These are phyloP conservation scores for Mugil cephalus DNA, from an alignment of 2,113 vertebrate species.

Conservation along the genomic window DNA sequence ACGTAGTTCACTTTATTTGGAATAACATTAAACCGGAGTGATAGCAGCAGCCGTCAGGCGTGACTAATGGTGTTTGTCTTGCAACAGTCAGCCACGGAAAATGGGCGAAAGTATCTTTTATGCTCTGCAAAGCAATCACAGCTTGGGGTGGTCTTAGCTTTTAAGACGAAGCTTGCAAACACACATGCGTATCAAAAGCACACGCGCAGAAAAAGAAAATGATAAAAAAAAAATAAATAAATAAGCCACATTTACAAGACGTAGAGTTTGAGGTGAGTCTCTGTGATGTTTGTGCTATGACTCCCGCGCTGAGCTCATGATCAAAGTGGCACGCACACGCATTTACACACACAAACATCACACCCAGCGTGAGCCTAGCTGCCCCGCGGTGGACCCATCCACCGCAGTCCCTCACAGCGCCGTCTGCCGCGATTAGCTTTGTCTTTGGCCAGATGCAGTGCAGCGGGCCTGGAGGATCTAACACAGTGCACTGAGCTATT, in stretches of 20 bases:
- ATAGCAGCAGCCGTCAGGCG: conserved; percentile 34
- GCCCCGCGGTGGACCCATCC: conserved; percentile 70
- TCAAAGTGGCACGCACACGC: conserved; percentile 43
- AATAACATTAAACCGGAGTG: conserved; percentile 42
- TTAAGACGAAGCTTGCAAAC: conserved; percentile 34
- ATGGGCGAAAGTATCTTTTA: conserved; percentile 36
- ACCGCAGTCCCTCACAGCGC: conserved; percentile 68
- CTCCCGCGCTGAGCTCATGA: conserved; percentile 65
- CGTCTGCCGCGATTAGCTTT: conserved; percentile 76
- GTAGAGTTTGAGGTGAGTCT: conserved; percentile 65
- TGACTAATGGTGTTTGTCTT: conserved; percentile 63
- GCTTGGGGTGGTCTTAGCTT: conserved; percentile 39
- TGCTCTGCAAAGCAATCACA: conserved; percentile 43
- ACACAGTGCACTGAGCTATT: conserved; percentile 65
- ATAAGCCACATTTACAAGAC: conserved; percentile 31
- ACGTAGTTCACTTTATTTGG: conserved; percentile 42
- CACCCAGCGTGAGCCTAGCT: conserved; percentile 67
- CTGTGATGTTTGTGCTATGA: conserved; percentile 72
- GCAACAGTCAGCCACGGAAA: conserved; percentile 50
- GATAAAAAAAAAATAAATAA: conserved; percentile 2
- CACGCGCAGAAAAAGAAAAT: neutral
- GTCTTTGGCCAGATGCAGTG: conserved; percentile 70
- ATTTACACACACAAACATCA: conserved; percentile 69
- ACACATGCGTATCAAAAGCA: conserved; percentile 4
- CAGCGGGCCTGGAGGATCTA: conserved; percentile 72